phyloP scores from a whole-genome alignment of 2,113 vertebrate species.

The Alaudala cheleensis region DNA sequence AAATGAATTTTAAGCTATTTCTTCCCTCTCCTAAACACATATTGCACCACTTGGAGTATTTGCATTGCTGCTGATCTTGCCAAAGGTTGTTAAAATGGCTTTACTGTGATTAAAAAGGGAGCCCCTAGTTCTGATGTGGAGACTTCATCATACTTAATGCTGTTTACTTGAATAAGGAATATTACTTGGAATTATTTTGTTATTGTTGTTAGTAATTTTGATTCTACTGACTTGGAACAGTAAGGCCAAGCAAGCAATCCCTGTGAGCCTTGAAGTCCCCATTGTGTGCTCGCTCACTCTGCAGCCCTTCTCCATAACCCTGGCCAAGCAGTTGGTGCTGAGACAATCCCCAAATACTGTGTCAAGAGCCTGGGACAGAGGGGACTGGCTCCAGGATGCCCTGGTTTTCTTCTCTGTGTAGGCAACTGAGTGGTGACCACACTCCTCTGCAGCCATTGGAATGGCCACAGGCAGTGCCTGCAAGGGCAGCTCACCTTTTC shows the following conservation, averaged over 20 bases:
- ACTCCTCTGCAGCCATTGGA: not conserved
- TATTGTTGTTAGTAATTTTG: not conserved
- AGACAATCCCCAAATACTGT: not conserved
- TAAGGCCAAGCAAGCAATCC: not conserved
- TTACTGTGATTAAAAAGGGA: not conserved
- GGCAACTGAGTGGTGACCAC: not conserved
- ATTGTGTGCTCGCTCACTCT: accelerated
- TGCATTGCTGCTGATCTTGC: conserved; percentile 1
- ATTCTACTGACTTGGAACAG: not conserved
- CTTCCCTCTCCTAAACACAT: conserved; percentile 5
- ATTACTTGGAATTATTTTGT: not conserved
- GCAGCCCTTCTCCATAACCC: not conserved
- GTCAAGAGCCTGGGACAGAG: not conserved
- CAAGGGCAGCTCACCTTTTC: not conserved
- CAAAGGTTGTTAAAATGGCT: not conserved
- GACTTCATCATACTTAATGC: not conserved
- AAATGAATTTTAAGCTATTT: conserved; percentile 44
- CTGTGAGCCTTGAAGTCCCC: not conserved
- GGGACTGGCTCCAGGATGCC: not conserved
- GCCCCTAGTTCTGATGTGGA: not conserved
- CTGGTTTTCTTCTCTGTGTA: not conserved
- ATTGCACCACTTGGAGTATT: conserved; percentile 6
- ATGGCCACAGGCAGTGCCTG: not conserved
- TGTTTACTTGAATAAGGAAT: too few relatives aligned
- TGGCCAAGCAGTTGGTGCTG: not conserved